Base-by-base conservation (phyloP, 2,797 vertebrate species). In the Ptychobarbus kaznakovi region DNA sequence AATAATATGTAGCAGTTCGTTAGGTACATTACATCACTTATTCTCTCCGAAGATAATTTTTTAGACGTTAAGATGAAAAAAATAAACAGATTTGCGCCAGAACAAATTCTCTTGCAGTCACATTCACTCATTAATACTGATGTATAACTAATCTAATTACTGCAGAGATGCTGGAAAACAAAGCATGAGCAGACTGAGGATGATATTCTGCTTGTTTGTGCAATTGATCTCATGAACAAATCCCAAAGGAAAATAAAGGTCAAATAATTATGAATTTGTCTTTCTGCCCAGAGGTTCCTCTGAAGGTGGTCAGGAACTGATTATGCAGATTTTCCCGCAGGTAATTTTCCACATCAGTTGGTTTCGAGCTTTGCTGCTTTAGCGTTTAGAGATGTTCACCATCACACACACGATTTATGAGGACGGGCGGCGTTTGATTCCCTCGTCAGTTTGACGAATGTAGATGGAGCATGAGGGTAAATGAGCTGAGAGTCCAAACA, bases 301-400 rank as follows among this genome's bases (percentile, higher is more conserved):
- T 66, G 69, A 61, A 46, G 42, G 2, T 63, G 85, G 35, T 20
- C 38, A 74, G 79, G 46, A 82, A 18, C 13, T 85, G 81, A 86
- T 79, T 86, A 86, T 86, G 85, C 76, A 88, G 70, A 86, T 84
- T 81, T 84, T 46, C 73, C 74, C 73, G 1, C 38, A 82, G 49
- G 85, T 85, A 74, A 87, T 88, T 87, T 87, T 87, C 82, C 82
- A 84, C 87, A 72, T 84, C 77, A 84, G 61, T 84, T 42, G 74
- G 8, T 77, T 74, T 81, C 32, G 5, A 13, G 79, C 65, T 80
- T 38, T 38, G 25, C 73, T 76, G 28, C 46, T 73, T 16, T 16
- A 49, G 72, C 40, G 4, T 79, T 61, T 11, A 10, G 13, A 51
- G 56, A 53, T 4, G 7, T 15, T 40, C 16, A 56, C 61, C n/a